Percentiles rank a stretch among this genome's conserved stretches.
Evolutionary conservation across 2,113 vertebrate genomes (phyloP).

Genomic region (Nettapus auritus): DNA sequence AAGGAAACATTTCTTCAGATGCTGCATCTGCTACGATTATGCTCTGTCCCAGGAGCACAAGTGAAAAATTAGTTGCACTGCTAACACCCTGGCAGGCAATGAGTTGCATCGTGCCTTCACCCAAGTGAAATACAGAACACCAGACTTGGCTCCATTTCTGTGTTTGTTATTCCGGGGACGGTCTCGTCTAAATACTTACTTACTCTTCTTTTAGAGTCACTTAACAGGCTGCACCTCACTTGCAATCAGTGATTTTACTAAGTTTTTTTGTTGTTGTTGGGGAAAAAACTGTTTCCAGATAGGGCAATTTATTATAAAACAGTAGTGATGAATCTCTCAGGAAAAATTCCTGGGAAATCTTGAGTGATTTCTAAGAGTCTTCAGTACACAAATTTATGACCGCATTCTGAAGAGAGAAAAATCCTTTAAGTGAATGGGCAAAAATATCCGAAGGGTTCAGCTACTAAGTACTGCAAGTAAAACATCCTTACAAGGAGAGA

Average conservation of each 20-base stretch:
- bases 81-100: neutral
- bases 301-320: neutral
- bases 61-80: neutral
- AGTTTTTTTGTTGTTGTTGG: neutral
- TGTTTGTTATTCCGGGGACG: neutral
- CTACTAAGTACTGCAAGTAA: neutral
- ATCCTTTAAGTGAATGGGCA: neutral
- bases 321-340: neutral
- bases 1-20: neutral
- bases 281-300: neutral
- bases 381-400: neutral
- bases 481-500: neutral
- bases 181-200: neutral
- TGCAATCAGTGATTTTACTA: neutral
- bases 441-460: neutral
- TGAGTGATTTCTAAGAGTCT: slow-evolving; percentile 4
- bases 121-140: neutral
- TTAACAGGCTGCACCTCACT: neutral
- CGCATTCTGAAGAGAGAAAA: neutral
- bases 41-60: neutral
- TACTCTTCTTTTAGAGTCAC: neutral
- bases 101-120: neutral
- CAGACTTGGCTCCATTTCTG: neutral
- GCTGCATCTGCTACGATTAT: neutral
- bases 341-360: slow-evolving; percentile 35